Evolutionary conservation across 2,113 vertebrate species (phyloP).

Genomic region (Cryptoleucopteryx plumbea): DNA sequence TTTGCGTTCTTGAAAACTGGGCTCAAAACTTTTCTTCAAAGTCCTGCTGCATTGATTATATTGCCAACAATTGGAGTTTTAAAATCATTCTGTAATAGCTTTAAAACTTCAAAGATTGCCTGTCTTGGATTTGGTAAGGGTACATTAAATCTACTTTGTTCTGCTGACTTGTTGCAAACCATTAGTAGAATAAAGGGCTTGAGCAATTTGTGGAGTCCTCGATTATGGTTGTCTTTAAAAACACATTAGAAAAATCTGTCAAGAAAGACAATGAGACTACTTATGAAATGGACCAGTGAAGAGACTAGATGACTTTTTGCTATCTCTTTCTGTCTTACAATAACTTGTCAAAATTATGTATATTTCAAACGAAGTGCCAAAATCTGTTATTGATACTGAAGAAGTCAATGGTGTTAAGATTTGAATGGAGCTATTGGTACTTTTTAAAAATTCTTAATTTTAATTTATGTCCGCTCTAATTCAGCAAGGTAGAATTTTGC

Average conservation of each 20-base stretch:
- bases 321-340: neutral
- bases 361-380: neutral
- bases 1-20: neutral
- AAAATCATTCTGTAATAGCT: neutral
- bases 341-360: neutral
- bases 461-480: neutral
- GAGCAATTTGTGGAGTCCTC: neutral
- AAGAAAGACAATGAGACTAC: neutral
- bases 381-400: neutral
- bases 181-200: neutral
- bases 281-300: neutral
- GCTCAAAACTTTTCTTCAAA: neutral
- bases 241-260: neutral
- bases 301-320: neutral
- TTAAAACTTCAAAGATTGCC: neutral
- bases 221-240: neutral
- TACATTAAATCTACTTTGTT: neutral
- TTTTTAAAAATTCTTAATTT: fast-evolving
- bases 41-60: neutral
- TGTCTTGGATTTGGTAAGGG: neutral
- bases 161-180: neutral
- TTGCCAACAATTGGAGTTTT: neutral
- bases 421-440: neutral
- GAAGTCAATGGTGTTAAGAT: neutral
- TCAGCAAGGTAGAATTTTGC: neutral